A percentile compares a stretch with the other conserved stretches of the same genome.
These are phyloP conservation scores for Siniperca obscura DNA, from an alignment of 2,797 vertebrate species.

Conservation along the genomic window DNA sequence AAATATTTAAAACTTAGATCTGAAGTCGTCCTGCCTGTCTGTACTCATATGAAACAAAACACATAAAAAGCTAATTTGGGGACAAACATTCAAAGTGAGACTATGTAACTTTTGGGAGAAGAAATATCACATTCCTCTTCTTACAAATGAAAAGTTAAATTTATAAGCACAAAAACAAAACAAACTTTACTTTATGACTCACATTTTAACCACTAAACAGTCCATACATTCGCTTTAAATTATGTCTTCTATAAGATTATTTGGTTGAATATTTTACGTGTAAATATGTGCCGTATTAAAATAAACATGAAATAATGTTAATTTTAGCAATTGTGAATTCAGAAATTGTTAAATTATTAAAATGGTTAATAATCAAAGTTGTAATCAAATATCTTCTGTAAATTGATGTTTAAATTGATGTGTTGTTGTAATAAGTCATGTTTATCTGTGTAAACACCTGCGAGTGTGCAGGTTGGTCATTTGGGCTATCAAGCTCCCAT, in stretches of 20 bases:
- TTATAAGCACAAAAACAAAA: neutral
- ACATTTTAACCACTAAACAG: neutral
- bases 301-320: neutral
- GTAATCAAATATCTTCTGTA: neutral
- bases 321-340: neutral
- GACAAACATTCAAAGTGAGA: neutral
- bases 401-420: neutral
- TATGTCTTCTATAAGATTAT: neutral
- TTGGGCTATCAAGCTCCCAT: neutral
- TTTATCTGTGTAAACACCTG: conserved; percentile 1
- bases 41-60: no score
- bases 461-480: neutral
- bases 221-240: neutral
- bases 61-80: neutral
- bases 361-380: neutral
- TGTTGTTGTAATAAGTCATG: conserved; percentile 8
- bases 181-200: neutral
- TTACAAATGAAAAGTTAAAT: no score
- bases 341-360: neutral
- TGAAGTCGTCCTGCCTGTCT: neutral
- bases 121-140: neutral
- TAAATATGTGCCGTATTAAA: neutral
- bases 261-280: neutral
- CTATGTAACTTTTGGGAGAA: neutral
- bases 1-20: no score